Percentiles rank a stretch among this genome's conserved stretches.
phyloP scores from a whole-genome alignment of 2,113 vertebrate species.

The Halcyon malimbica region DNA sequence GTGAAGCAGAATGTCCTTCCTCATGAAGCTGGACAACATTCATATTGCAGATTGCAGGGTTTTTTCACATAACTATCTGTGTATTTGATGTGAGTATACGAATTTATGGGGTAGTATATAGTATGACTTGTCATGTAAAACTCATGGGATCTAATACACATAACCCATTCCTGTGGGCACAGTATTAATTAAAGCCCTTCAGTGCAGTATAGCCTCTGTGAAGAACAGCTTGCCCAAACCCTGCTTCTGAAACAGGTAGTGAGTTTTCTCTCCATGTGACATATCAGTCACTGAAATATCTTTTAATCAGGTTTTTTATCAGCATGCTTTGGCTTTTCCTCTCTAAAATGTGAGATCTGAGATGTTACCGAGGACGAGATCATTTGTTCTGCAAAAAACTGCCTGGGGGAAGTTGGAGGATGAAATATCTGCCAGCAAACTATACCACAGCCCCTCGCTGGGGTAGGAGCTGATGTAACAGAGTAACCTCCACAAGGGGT shows the following conservation, averaged over 20 bases:
- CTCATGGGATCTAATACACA: background rate
- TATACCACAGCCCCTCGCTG: background rate
- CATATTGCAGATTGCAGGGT: background rate
- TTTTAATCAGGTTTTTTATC: constrained; percentile 7
- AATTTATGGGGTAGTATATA: background rate
- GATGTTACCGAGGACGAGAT: background rate
- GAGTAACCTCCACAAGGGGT: background rate
- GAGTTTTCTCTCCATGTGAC: background rate
- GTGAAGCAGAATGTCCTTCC: constrained; percentile 61
- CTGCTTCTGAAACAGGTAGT: background rate
- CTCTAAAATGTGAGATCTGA: background rate
- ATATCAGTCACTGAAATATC: background rate
- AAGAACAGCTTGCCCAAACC: background rate
- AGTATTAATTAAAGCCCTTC: background rate
- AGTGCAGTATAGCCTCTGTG: background rate
- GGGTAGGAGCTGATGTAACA: background rate
- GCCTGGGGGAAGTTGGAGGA: background rate
- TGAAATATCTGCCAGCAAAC: background rate
- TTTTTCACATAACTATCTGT: background rate
- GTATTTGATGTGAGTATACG: background rate
- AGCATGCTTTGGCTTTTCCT: background rate
- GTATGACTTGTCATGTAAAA: background rate
- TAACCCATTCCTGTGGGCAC: background rate
- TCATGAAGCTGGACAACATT: constrained; percentile 20
- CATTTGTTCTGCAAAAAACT: background rate